phyloP scores from a whole-genome alignment of 1,140 invertebrate species.

The Tetragonula clypearis region DNA sequence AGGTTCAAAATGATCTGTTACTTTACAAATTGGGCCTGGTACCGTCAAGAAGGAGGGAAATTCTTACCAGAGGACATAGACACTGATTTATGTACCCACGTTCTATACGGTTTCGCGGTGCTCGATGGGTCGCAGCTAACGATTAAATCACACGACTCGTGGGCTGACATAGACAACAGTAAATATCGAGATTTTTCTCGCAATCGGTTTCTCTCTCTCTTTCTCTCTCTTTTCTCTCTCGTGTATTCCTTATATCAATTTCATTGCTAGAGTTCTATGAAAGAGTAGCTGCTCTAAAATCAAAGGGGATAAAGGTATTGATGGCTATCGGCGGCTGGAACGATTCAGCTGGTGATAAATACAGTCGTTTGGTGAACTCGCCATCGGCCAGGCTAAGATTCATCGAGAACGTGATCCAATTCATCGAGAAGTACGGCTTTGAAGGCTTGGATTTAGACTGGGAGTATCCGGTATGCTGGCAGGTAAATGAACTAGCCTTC shows the following conservation, averaged over 20 bases:
- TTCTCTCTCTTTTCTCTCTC: background rate
- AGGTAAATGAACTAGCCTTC: slow-evolving; percentile 73
- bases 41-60: slow-evolving; percentile 83
- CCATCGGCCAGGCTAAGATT: slow-evolving; percentile 80
- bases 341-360: slow-evolving; percentile 85
- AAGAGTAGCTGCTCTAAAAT: slow-evolving; percentile 82
- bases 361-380: slow-evolving; percentile 83
- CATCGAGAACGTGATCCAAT: slow-evolving; percentile 81
- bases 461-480: slow-evolving; percentile 87
- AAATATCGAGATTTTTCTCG: slow-evolving; percentile 44
- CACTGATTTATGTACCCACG: slow-evolving; percentile 85
- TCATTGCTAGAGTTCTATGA: slow-evolving; percentile 82
- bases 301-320: slow-evolving; percentile 83
- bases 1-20: slow-evolving; percentile 85
- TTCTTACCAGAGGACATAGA: slow-evolving; percentile 85
- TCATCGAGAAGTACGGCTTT: slow-evolving; percentile 84
- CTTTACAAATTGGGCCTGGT: slow-evolving; percentile 86
- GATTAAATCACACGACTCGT: slow-evolving; percentile 84
- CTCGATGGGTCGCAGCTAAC: slow-evolving; percentile 81
- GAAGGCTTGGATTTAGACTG: slow-evolving; percentile 86
- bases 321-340: slow-evolving; percentile 86
- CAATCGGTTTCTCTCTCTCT: background rate
- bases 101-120: slow-evolving; percentile 87
- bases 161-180: slow-evolving; percentile 86
- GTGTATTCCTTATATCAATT: background rate